Evolutionary conservation across 2,888 invertebrate genomes (phyloP), one percentile per base, ranked within the genome.

Genomic region (Trissolcus brochymenae): DNA sequence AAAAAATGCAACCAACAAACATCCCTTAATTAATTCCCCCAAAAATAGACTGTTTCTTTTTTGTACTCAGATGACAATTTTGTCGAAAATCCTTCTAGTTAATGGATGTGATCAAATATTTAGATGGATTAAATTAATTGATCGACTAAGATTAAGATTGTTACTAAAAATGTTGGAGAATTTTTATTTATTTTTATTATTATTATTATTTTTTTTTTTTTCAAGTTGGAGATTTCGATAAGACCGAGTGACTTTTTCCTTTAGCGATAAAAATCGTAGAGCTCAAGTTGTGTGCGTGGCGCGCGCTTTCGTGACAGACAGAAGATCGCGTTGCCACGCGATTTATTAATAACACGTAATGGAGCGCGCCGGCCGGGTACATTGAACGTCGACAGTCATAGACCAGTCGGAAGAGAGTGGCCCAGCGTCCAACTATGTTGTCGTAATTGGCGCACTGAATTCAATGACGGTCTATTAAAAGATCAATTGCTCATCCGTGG

Each of bases 391-490:
- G 66, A 67, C 62, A 67, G 66, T 74, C 70, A 57, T 68, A 78
- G 76, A 76, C 76, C 72, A 65, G 77, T 72, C 76, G 67, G 76
- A 76, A 76, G 72, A 71, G 16, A 19, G 60, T 21, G 51, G 40
- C 29, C 67, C 71, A 65, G 57, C 64, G 56, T 70, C 70, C 62
- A 72, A 67, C 76, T 66, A 59, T 60, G 67, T 59, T 64, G 60
- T 76, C 72, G 73, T 74, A 74, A 78, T 78, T 74, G 74, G 70
- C 74, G 74, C 78, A 70, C 68, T 62, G 74, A 74, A 78, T 78
- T 74, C 70, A 78, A 78, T 74, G 74, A 78, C 65, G 78, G 70
- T 73, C 78, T 78, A 78, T 78, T 78, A 78, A 78, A 78, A 78
- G 78, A 78, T 78, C 78, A 78, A 78, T 77, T 78, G 78, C 78